A percentile compares a stretch with the other conserved stretches of the same genome.
Evolutionary conservation across 2,113 vertebrate species (phyloP).

Genomic region (Nannospalax galili): DNA sequence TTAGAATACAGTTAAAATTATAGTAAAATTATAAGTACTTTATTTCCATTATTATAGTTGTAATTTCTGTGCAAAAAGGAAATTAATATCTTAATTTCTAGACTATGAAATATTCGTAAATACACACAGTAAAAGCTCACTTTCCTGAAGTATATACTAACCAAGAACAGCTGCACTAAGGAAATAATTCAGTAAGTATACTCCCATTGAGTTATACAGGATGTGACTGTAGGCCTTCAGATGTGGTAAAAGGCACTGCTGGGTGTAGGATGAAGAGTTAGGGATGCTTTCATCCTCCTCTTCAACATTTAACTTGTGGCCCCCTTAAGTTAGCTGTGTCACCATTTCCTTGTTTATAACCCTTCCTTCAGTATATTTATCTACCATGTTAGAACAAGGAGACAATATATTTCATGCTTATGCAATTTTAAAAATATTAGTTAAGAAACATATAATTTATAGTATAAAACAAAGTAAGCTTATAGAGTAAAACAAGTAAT

Average conservation of each 20-base stretch:
- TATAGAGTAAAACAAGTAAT: slow-evolving; percentile 48
- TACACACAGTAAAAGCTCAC: slow-evolving; percentile 34
- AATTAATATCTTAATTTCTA: slow-evolving; percentile 36
- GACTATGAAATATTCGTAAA: slow-evolving; percentile 26
- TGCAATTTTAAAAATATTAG: slow-evolving; percentile 37
- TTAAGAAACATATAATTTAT: slow-evolving; percentile 38
- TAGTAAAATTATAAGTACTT: background rate
- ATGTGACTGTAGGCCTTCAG: slow-evolving; percentile 61
- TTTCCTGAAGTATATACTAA: slow-evolving; percentile 25
- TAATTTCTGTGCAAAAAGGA: slow-evolving; percentile 36
- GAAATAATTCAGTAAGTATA: slow-evolving; percentile 63
- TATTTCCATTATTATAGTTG: slow-evolving; percentile 42
- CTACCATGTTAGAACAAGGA: slow-evolving; percentile 4
- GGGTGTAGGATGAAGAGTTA: slow-evolving; percentile 52
- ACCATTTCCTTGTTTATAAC: slow-evolving; percentile 58
- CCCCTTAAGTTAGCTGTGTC: slow-evolving; percentile 55
- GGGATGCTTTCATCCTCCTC: slow-evolving; percentile 43
- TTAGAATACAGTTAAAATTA: too few relatives aligned
- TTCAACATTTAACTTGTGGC: slow-evolving; percentile 43
- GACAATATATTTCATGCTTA: slow-evolving; percentile 60
- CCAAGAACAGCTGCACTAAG: slow-evolving; percentile 43
- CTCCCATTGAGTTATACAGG: slow-evolving; percentile 68
- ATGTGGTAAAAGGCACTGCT: slow-evolving; percentile 58
- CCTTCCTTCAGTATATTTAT: slow-evolving; percentile 57
- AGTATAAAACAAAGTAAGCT: slow-evolving; percentile 41